Evolutionary conservation across 2,888 invertebrate species (phyloP), one percentile per base, ranked within the genome.

Genomic region (Hedya salicella): DNA sequence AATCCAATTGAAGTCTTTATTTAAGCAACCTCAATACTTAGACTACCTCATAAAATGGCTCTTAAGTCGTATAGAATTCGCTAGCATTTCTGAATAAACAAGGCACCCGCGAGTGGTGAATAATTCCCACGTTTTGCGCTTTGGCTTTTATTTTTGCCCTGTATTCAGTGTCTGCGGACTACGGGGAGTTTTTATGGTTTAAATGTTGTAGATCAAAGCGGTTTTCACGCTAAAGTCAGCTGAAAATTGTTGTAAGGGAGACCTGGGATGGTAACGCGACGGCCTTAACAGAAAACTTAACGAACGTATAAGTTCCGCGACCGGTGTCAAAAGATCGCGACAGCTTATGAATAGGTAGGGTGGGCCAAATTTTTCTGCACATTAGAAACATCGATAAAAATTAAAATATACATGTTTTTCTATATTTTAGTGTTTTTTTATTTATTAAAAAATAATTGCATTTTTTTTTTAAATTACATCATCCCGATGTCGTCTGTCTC

Each of bases 31-130:
- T 59, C 44, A 21, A 64, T 59, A 36, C 50, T 64, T 52, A 52
- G 59, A 16, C 16, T 36, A 14, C 44, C 50, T 57, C 32, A 59
- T 52, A 59, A 64, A 64, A 36, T 36, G 64, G 16, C 59, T 39
- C 44, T 46, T 57, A 32, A 57, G 42, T 16, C 40, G 19, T 32
- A 64, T 52, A 25, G 57, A 54, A 36, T 53, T 30, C 32, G 44
- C 57, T 64, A 52, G 50, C 50, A 44, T 44, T 50, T 30, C 52
- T 39, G 52, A 65, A 52, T 25, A 59, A 65, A 44, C 59, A 32
- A 25, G 42, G 9, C 21, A 32, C 49, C 42, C 42, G 14, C n/a
- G 39, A 52, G 36, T 16, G 25, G 50, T 46, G 46, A 59, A 59
- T 59, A 59, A 52, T 65, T 52, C n/a, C 21, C 32, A 25, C 19